These are phyloP conservation scores for Asobara japonica DNA, from an alignment of 1,140 invertebrate genomes.

Conservation along the genomic window DNA sequence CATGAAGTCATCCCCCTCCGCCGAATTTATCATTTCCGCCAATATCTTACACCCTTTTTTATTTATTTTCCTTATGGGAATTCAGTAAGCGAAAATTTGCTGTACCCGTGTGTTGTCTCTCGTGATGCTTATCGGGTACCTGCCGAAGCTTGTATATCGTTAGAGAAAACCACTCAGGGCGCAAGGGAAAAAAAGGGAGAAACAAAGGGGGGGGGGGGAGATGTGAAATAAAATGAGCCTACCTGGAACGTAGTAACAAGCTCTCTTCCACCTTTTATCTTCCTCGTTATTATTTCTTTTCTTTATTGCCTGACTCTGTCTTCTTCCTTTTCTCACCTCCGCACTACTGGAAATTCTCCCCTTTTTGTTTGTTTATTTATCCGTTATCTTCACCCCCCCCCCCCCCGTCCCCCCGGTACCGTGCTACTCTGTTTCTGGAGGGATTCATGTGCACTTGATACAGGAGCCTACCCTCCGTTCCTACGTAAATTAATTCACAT, in stretches of 20 bases:
- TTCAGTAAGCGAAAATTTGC: conserved; percentile 17
- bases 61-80: conserved; percentile 14
- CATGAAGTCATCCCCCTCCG: background rate
- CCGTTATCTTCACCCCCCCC: background rate
- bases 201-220: background rate
- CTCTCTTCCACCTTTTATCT: conserved; percentile 18
- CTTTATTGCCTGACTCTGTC: conserved; percentile 7
- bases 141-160: conserved; percentile 21
- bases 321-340: conserved; percentile 13
- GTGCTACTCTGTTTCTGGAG: no score
- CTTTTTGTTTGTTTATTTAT: conserved; percentile 1
- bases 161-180: conserved; percentile 12
- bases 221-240: background rate
- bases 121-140: conserved; percentile 15
- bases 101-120: background rate
- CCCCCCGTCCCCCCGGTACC: background rate
- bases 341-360: background rate
- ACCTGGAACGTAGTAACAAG: conserved; percentile 11
- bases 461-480: no score
- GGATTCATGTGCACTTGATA: no score
- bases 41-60: conserved; percentile 2
- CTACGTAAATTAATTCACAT: no score
- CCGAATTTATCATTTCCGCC: background rate
- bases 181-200: background rate
- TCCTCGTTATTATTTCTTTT: conserved; percentile 24